phyloP scores from a whole-genome alignment of 2,113 vertebrate genomes.

The Aspiorhynchus laticeps region DNA sequence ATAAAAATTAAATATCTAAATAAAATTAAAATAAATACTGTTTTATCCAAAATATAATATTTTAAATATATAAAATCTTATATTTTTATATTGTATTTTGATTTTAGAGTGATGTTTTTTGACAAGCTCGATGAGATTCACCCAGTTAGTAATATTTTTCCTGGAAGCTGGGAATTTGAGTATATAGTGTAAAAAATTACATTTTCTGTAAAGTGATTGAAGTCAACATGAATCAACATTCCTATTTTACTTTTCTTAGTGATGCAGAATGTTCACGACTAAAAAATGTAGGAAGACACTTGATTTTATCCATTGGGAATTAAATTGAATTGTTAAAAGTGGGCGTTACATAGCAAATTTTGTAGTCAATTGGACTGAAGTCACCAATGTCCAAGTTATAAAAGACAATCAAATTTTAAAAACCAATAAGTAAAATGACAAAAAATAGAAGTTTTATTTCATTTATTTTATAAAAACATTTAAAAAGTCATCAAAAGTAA shows the following conservation, averaged over 20 bases:
- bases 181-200: not conserved
- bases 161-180: not conserved
- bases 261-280: too few relatives aligned
- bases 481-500: not conserved
- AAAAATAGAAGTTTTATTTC: not conserved
- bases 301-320: too few relatives aligned
- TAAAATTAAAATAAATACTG: not conserved
- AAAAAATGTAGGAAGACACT: too few relatives aligned
- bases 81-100: not conserved
- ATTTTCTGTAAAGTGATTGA: not conserved
- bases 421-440: not conserved
- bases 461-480: not conserved
- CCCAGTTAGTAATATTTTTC: not conserved
- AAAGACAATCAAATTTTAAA: not conserved
- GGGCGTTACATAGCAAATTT: too few relatives aligned
- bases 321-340: too few relatives aligned
- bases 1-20: not conserved
- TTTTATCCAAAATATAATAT: not conserved
- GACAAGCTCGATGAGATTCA: not conserved
- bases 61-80: too few relatives aligned
- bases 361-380: too few relatives aligned
- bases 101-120: not conserved
- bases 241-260: not conserved
- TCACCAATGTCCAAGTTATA: not conserved
- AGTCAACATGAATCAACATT: not conserved